phyloP scores from a whole-genome alignment of 2,888 invertebrate genomes.

The Cheilosia variabilis region DNA sequence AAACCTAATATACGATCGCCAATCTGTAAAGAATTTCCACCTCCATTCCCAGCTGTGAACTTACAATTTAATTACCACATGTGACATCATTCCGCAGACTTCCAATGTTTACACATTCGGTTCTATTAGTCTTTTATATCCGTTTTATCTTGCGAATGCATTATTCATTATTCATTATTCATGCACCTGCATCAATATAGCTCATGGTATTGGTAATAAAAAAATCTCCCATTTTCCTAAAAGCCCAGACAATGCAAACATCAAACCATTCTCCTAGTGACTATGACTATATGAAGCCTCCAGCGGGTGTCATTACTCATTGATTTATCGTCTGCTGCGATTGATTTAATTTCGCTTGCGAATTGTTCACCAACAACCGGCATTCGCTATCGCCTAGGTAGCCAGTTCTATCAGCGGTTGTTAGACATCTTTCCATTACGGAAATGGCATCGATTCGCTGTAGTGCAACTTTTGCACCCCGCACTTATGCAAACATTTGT shows the following conservation, averaged over 20 bases:
- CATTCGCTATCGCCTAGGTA: too few species aligned
- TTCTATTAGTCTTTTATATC: slow-evolving; percentile 1
- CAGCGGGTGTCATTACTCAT: not conserved
- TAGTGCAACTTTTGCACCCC: slow-evolving; percentile 1
- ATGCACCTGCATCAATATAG: slow-evolving; percentile 54
- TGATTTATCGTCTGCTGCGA: not conserved
- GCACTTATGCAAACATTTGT: slow-evolving; percentile 7
- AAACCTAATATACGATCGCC: slow-evolving; percentile 18
- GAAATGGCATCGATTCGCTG: slow-evolving; percentile 3
- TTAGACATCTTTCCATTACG: slow-evolving; percentile 4
- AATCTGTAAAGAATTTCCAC: slow-evolving; percentile 23
- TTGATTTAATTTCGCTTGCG: not conserved
- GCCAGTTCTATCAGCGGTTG: not conserved
- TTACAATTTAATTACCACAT: slow-evolving; percentile 55
- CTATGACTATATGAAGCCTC: not conserved
- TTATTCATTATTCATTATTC: slow-evolving; percentile 62
- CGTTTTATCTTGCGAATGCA: slow-evolving; percentile 23
- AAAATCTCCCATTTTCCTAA: slow-evolving; percentile 19
- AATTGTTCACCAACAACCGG: not conserved
- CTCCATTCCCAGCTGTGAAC: slow-evolving; percentile 21
- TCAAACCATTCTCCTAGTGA: slow-evolving; percentile 27
- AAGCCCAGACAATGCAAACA: slow-evolving; percentile 49
- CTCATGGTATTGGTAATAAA: not conserved
- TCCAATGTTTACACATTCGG: slow-evolving; percentile 4
- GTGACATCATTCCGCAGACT: slow-evolving; percentile 63